Evolutionary conservation across 2,797 vertebrate genomes (phyloP), one percentile per base, ranked within the genome.

Genomic region (Etheostoma perlongum): DNA sequence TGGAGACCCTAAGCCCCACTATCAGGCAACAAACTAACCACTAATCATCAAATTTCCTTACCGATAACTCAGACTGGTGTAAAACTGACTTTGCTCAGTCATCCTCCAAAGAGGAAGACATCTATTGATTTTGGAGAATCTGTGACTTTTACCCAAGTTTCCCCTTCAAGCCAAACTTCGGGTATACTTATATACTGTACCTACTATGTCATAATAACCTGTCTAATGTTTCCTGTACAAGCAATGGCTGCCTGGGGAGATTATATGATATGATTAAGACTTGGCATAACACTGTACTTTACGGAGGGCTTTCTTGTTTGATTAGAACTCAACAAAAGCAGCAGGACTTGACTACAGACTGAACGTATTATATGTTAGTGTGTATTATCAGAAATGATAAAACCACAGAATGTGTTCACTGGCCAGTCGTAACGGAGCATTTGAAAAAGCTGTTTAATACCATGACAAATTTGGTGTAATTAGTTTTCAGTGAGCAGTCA

Each of bases 391-490:
- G 33, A 71, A 57, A 63, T 59, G 70, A 81, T 77, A 67, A 72
- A 73, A 58, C 21, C 6, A 9, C 33, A 61, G 16, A 63, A 67
- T 21, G 52, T 49, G 12, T 40, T 79, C 19, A 59, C 8, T n/a
- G 49, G 30, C 51, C 53, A 64, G 36, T 70, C 49, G 40, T 8
- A 30, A 49, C 16, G 27, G 55, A 47, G 27, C 60, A 51, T 57
- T 78, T n/a, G 51, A 70, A 44, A 67, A 74, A 74, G 44, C 44
- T 40, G 49, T 85, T 79, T 44, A 67, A 66, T 27, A 33, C 57
- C 47, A 44, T 47, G n/a, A 83, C 55, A 86, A 72, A 84, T 73
- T 33, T 59, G 18, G 42, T 40, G 21, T 67, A 71, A 86, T 85
- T 71, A 66, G 30, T 66, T 78, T 68, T 76, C 46, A 58, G 40